These are phyloP conservation scores for Microplitis deprimator DNA, from an alignment of 2,888 invertebrate genomes.

Conservation along the genomic window DNA sequence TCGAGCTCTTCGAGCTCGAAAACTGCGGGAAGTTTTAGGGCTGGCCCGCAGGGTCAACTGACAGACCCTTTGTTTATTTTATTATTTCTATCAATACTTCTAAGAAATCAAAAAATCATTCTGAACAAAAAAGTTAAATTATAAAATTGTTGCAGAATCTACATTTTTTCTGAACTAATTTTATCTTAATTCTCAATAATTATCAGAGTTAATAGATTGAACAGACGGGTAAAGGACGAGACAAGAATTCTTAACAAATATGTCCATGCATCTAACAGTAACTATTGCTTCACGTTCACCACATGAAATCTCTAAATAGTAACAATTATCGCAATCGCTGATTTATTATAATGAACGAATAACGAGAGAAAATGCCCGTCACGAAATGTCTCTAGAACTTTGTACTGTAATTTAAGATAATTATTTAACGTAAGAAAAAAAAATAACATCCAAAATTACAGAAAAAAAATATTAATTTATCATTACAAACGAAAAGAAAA, in stretches of 20 bases:
- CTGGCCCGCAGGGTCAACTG: too few species aligned
- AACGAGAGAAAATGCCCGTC: slow-evolving; percentile 41
- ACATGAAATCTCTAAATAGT: slow-evolving; percentile 54
- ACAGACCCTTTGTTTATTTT: too few species aligned
- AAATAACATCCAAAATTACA: neutral
- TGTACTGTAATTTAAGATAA: neutral
- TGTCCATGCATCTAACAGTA: slow-evolving; percentile 7
- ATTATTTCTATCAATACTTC: too few species aligned
- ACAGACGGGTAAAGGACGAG: slow-evolving; percentile 11
- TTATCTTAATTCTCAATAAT: neutral
- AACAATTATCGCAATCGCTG: slow-evolving; percentile 56
- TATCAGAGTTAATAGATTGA: slow-evolving; percentile 18
- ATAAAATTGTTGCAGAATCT: too few species aligned
- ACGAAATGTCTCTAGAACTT: slow-evolving; percentile 39
- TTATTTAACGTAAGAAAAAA: slow-evolving; percentile 3
- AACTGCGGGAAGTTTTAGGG: too few species aligned
- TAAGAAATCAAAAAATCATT: too few species aligned
- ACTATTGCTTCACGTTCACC: neutral
- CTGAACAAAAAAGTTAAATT: too few species aligned
- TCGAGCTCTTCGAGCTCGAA: too few species aligned
- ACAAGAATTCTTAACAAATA: slow-evolving; percentile 35
- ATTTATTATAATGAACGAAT: slow-evolving; percentile 30
- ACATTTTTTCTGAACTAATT: too few species aligned
- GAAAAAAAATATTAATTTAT: neutral
- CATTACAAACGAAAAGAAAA: neutral